These are phyloP conservation scores for Xenopus laevis DNA, from an alignment of 2,113 vertebrate genomes.

Conservation along the genomic window DNA sequence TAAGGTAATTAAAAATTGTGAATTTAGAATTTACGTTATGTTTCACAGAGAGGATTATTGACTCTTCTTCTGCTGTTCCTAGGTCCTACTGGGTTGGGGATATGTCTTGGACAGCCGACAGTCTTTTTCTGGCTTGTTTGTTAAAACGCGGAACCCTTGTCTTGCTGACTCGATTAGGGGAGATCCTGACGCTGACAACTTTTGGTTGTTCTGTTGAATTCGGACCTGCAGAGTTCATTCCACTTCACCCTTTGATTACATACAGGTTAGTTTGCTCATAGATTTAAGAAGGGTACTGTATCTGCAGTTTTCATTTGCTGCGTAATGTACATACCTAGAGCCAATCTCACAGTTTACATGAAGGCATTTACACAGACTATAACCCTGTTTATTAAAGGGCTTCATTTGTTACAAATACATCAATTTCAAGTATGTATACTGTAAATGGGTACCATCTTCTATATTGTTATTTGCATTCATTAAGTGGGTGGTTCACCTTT, in stretches of 20 bases:
- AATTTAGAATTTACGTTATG: too few species aligned
- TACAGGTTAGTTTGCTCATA: slow-evolving; percentile 68
- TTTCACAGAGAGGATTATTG: not conserved
- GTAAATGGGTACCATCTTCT: too few species aligned
- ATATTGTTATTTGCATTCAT: too few species aligned
- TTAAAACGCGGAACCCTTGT: slow-evolving; percentile 89
- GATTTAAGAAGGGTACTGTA: too few species aligned
- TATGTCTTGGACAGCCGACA: slow-evolving; percentile 81
- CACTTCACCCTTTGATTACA: slow-evolving; percentile 87
- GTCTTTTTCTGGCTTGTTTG: slow-evolving; percentile 86
- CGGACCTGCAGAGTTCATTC: slow-evolving; percentile 90
- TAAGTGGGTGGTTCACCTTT: too few species aligned
- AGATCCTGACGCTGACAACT: slow-evolving; percentile 77
- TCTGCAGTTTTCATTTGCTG: not conserved
- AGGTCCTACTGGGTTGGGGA: slow-evolving; percentile 93
- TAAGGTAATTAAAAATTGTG: slow-evolving; percentile 66
- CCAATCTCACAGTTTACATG: too few species aligned
- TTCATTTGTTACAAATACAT: too few species aligned
- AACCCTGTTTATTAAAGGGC: too few species aligned
- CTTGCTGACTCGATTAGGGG: slow-evolving; percentile 79
- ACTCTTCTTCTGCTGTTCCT: slow-evolving; percentile 16
- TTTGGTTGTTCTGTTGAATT: slow-evolving; percentile 87
- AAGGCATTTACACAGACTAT: too few species aligned
- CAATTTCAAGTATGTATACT: too few species aligned
- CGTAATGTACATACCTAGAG: too few species aligned